Evolutionary conservation across 2,888 invertebrate genomes (phyloP).

Genomic region (Hyalella azteca): DNA sequence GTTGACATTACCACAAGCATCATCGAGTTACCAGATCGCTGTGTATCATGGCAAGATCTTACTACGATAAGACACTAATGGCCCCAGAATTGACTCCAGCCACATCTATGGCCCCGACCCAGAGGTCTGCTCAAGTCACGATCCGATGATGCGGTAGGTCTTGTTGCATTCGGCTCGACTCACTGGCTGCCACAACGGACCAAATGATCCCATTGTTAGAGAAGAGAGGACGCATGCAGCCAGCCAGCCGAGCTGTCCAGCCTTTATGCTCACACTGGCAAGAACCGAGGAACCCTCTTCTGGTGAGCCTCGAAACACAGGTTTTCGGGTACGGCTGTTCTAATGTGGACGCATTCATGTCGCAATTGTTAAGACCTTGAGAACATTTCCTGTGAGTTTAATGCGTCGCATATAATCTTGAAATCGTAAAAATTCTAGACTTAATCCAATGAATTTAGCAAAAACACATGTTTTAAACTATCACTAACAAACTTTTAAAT

Average conservation of each 20-base stretch:
- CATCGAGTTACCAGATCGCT: slow-evolving; percentile 13
- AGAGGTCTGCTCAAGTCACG: not conserved
- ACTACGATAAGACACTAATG: not conserved
- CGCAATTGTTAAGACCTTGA: too few species aligned
- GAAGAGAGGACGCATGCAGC: slow-evolving; percentile 1
- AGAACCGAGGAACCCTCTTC: not conserved
- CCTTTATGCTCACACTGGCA: not conserved
- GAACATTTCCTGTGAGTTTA: too few species aligned
- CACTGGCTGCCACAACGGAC: not conserved
- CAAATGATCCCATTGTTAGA: slow-evolving; percentile 16
- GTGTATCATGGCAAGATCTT: slow-evolving; percentile 1
- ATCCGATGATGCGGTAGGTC: slow-evolving; percentile 14
- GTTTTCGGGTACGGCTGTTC: too few species aligned
- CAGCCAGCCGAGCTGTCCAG: too few species aligned
- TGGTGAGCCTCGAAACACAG: too few species aligned
- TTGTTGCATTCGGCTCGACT: slow-evolving; percentile 5
- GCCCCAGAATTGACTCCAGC: slow-evolving; percentile 6
- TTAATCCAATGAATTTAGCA: too few species aligned
- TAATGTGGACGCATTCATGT: too few species aligned
- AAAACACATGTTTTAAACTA: too few species aligned
- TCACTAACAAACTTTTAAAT: too few species aligned
- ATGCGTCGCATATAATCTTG: too few species aligned
- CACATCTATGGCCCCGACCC: not conserved
- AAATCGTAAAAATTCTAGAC: too few species aligned
- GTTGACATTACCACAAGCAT: not conserved